Evolutionary conservation across 2,888 invertebrate species (phyloP), one percentile per base, ranked within the genome.

Genomic region (Slavum lentiscoides): DNA sequence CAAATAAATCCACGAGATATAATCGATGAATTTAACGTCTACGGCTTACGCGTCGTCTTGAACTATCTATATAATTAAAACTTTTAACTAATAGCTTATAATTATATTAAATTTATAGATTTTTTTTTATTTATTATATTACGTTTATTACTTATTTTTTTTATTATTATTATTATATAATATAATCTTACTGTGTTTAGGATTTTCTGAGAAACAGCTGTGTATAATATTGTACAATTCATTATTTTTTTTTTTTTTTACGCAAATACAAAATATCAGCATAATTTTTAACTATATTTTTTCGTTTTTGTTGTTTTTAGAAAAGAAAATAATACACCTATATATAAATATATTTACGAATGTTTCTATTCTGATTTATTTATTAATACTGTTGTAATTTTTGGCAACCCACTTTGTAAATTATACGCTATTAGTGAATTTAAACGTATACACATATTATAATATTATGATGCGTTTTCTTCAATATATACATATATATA

Each of bases 241-340:
- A 7, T 59, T n/a, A n/a, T n/a, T n/a, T n/a, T 72, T 70, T 72
- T 59, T 72, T 30, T 30, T 59, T 58, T 72, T 59, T 72, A 43
- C 11, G 19, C 11, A 43, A 43, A 43, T 43, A 43, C 43, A 59
- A 72, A n/a, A n/a, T n/a, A 59, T 72, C 43, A 43, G 66, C 66
- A 66, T 66, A 30, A 66, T 37, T 66, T 66, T 21, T 3, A n/a
- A 66, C 43, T 37, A 59, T 39, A 2, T 30, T 72, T 43, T 21
- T 23, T 59, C 4, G 2, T 59, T 59, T 59, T 39, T 43, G 21
- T 43, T 43, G 11, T 72, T 59, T 21, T 43, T 17, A 72, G 59
- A 23, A 43, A 21, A 19, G 17, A 39, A 72, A 72, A 17, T 11
- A 15, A n/a, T 11, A 49, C 13, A 23, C 15, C 53, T 58, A 70